phyloP scores from a whole-genome alignment of 2,888 invertebrate species.

The Idaea dimidiata region DNA sequence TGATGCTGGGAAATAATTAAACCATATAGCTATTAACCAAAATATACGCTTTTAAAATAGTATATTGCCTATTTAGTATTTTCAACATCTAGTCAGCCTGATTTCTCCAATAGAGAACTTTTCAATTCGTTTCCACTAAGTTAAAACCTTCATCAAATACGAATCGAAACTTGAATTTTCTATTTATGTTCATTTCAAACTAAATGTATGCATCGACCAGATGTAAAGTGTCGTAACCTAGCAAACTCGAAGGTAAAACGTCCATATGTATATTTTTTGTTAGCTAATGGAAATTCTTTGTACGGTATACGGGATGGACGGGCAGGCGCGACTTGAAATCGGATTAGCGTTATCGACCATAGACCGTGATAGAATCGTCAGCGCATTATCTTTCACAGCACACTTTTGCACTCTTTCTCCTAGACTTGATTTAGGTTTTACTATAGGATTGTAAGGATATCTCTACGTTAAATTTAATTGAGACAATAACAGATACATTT shows the following conservation, averaged over 20 bases:
- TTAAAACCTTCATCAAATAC: background rate
- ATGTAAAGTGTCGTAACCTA: background rate
- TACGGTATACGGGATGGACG: slow-evolving; percentile 68
- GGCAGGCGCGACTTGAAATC: slow-evolving; percentile 64
- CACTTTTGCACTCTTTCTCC: slow-evolving; percentile 33
- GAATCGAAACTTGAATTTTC: background rate
- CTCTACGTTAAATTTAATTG: background rate
- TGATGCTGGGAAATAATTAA: no score
- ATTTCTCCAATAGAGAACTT: background rate
- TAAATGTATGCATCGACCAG: background rate
- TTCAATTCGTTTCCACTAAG: background rate
- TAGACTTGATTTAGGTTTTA: slow-evolving; percentile 20
- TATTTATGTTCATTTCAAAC: background rate
- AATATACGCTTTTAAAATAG: background rate
- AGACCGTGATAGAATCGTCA: slow-evolving; percentile 60
- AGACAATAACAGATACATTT: background rate
- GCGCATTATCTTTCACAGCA: slow-evolving; percentile 55
- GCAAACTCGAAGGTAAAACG: slow-evolving; percentile 4
- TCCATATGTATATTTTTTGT: slow-evolving; percentile 51
- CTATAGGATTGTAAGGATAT: background rate
- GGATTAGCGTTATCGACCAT: slow-evolving; percentile 71
- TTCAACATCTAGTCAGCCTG: background rate
- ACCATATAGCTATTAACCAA: no score
- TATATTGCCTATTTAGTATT: background rate
- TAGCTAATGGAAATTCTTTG: slow-evolving; percentile 79